Base-by-base conservation (phyloP, 2,888 invertebrate genomes). In the Argyresthia goedartella region DNA sequence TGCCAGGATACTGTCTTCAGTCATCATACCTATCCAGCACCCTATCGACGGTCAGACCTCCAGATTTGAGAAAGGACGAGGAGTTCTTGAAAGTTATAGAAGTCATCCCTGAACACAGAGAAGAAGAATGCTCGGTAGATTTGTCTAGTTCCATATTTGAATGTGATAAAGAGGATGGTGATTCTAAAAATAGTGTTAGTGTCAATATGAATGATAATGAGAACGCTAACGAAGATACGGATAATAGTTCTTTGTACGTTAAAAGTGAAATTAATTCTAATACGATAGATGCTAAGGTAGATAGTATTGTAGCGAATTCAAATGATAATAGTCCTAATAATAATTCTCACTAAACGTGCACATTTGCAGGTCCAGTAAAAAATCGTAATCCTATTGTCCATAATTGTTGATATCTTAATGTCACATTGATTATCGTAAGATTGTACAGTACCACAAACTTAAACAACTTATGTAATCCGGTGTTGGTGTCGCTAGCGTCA, bases 1-100 rank as follows among this genome's bases (percentile, higher is more conserved):
- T 91, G 60, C 89, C 89, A 46, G 87, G 86, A 36, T 89, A 89
- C 71, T 86, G 87, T 65, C 73, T 84, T 0, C 86, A 88, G 55
- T 73, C 85, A 11, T 79, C 82, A 53, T 86, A 77, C 64, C 67
- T 82, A 41, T 80, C 88, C 56, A 89, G 84, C 61, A 88, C 87
- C 54, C 70, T 88, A 0, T 89, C 89, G 1, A 86, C 86, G 33
- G 85, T 86, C 14, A 61, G 86, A 63, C 81, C 85, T 55, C 87
- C 81, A 55, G 85, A 78, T 55, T 55, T 46, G 33, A 25, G 15
- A 10, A 46, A 25, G 57, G 69, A 69, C 51, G 73, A 73, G n/a
- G 52, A 56, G 58, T 58, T 8, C 54, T 78, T 65, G 52, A 80
- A 76, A 65, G 79, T 76, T 39, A 76, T 81, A 43, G 79, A 78